Evolutionary conservation across 2,113 vertebrate genomes (phyloP), one percentile per base, ranked within the genome.

Genomic region (Micronycteris hirsuta): DNA sequence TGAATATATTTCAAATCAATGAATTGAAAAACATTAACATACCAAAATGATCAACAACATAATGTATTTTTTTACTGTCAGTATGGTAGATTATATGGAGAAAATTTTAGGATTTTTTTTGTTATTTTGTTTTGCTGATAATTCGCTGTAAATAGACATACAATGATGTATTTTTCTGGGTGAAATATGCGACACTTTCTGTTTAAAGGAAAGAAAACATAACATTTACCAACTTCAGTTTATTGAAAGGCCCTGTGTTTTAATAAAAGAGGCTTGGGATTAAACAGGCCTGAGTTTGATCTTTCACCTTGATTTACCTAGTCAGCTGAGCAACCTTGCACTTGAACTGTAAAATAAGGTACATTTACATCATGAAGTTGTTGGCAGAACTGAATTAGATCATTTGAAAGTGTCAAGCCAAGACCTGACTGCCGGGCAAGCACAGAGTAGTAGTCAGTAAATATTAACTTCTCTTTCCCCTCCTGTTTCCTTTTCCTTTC

Each of bases 361-460:
- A 58, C 9, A 11, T 93, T 91, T 94, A 86, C 9, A 1, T 74
- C 68, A 86, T 13, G 3, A 2, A 7, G 24, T 38, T 78, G 26
- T 84, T 89, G 63, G 87, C 73, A 84, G 70, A 95, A 31, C 70
- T 80, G n/a, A 89, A 80, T 81, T 65, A 95, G 70, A 73, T 89
- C 36, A 92, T 84, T 84, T 54, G 68, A 26, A 56, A 83, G 20
- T 41, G 38, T 80, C 43, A 19, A 38, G 12, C 26, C 31, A 76
- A 22, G 11, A 8, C 20, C 36, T 70, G 49, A 68, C 22, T 74
- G 20, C 43, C 67, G 17, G 14, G 22, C 76, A 61, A 91, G 41
- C 67, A 17, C 33, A 36, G 36, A 86, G 14, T 43, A 11, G 12
- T 45, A 54, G 65, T 85, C n/a, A 83, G 17, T n/a, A 54, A 78